phyloP scores from a whole-genome alignment of 1,140 invertebrate species.

The Lasioglossum baleicum region DNA sequence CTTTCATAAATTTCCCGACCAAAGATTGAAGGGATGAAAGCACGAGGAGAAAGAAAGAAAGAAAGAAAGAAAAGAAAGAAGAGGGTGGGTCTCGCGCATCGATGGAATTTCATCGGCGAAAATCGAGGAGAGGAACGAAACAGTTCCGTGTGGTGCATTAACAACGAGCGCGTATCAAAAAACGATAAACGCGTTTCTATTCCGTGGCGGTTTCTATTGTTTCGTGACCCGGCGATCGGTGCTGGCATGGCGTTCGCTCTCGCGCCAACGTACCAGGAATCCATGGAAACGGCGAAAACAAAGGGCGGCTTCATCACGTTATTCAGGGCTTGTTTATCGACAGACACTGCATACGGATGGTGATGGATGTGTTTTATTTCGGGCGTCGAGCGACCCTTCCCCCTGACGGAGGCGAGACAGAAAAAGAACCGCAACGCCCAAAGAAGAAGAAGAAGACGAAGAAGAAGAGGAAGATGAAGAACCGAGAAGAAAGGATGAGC shows the following conservation, averaged over 20 bases:
- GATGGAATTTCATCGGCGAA: not conserved
- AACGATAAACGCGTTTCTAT: slow-evolving; percentile 30
- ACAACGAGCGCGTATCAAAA: slow-evolving; percentile 22
- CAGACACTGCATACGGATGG: slow-evolving; percentile 51
- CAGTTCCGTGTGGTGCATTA: not conserved
- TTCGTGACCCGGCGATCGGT: not conserved
- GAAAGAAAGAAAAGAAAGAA: not conserved
- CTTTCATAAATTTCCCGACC: not conserved
- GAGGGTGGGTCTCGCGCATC: not conserved
- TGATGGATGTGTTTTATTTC: slow-evolving; percentile 66
- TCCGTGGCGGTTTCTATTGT: not conserved
- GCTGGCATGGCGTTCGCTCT: not conserved
- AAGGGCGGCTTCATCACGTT: slow-evolving; percentile 43
- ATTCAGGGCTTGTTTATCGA: slow-evolving; percentile 62
- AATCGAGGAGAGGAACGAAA: not conserved
- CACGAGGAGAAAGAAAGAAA: not conserved
- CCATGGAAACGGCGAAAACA: slow-evolving; percentile 12
- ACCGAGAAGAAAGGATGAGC: slow-evolving; percentile 25
- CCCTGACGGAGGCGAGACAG: not conserved
- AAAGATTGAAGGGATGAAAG: not conserved
- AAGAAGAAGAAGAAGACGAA: slow-evolving; percentile 6
- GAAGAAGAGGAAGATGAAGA: not conserved
- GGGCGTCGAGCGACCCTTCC: slow-evolving; percentile 31
- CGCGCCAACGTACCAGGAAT: not conserved
- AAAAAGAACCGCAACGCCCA: not conserved